Evolutionary conservation across 2,113 vertebrate species (phyloP).

Genomic region (Leucoraja erinaceus): DNA sequence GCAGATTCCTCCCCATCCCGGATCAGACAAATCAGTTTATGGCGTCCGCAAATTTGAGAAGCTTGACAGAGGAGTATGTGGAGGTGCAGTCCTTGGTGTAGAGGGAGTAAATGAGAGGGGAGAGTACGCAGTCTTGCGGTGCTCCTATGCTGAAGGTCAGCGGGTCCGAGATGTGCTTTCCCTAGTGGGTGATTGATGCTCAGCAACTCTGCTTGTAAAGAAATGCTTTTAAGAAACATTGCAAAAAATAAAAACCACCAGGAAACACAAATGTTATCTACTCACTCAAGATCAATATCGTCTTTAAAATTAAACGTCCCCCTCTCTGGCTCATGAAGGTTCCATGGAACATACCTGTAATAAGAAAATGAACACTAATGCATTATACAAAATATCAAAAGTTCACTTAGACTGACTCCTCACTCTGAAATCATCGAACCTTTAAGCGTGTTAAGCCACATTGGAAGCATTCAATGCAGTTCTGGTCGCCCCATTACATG

Average conservation of each 20-base stretch:
- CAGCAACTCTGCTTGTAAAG: background rate
- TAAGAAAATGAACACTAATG: background rate
- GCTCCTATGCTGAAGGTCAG: no score
- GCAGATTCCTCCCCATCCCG: no score
- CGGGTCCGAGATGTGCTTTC: no score
- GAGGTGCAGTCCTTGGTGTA: no score
- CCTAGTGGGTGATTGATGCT: background rate
- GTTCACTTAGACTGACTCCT: no score
- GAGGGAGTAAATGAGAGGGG: no score
- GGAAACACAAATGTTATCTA: slow-evolving; percentile 26
- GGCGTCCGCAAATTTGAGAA: no score
- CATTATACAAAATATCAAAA: background rate
- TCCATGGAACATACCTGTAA: slow-evolving; percentile 81
- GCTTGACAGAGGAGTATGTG: no score
- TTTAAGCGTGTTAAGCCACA: background rate
- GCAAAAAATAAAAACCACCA: background rate
- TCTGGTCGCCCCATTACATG: no score
- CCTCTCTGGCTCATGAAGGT: slow-evolving; percentile 77
- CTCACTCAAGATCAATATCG: slow-evolving; percentile 79
- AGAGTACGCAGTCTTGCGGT: no score
- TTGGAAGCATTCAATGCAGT: no score
- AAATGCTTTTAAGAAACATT: background rate
- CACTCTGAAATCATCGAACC: background rate
- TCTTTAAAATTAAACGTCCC: slow-evolving; percentile 72
- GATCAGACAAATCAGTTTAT: no score